Conservation (phyloP, 2,113 vertebrate genomes). For the Maccullochella peelii region DNA sequence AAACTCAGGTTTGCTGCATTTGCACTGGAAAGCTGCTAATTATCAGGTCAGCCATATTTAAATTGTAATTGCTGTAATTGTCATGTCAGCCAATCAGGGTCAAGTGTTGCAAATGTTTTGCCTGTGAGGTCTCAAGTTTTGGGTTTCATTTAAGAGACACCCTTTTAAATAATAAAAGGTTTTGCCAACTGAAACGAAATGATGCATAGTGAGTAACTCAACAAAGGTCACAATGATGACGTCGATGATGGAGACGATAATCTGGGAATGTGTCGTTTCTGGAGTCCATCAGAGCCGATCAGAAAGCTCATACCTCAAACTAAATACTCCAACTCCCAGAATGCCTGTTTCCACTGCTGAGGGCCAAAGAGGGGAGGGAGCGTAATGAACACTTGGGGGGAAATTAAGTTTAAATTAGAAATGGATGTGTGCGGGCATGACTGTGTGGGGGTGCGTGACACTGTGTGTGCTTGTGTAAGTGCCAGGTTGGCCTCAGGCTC, state of each 20-base stretch:
- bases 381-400: constrained; percentile 51
- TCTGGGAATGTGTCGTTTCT: constrained; percentile 7
- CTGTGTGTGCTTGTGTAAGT: constrained; percentile 22
- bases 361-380: constrained; percentile 4
- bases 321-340: constrained; percentile 65
- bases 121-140: not conserved
- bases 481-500: constrained; percentile 61
- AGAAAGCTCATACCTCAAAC: constrained; percentile 27
- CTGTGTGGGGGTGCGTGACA: not conserved
- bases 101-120: not conserved
- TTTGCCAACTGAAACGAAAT: too few species aligned
- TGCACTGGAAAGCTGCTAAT: not conserved
- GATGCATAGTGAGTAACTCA: not conserved
- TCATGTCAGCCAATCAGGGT: not conserved
- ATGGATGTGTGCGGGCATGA: constrained; percentile 45
- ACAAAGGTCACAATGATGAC: not conserved
- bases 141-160: too few species aligned
- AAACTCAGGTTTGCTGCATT: not conserved
- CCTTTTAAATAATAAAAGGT: not conserved
- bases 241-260: not conserved
- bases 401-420: constrained; percentile 60
- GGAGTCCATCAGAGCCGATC: constrained; percentile 21
- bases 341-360: constrained; percentile 48
- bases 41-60: not conserved
- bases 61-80: too few species aligned